These are phyloP conservation scores for Cinclus cinclus DNA, from an alignment of 2,113 vertebrate genomes.

Conservation along the genomic window DNA sequence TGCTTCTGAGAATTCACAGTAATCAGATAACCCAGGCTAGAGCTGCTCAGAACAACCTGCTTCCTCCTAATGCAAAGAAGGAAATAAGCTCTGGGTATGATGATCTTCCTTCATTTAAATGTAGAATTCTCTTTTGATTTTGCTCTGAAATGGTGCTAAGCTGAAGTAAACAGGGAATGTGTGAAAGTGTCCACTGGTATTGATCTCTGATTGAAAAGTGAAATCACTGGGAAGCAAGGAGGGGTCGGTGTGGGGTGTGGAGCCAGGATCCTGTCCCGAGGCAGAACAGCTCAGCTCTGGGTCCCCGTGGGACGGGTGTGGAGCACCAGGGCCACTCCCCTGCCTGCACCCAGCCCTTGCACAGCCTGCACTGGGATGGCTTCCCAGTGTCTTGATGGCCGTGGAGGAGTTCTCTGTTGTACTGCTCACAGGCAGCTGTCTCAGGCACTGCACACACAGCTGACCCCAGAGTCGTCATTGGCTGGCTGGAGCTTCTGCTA, in stretches of 20 bases:
- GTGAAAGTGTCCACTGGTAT: not conserved
- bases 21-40: not conserved
- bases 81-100: not conserved
- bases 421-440: not conserved
- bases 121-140: not conserved
- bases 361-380: not conserved
- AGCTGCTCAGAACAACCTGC: not conserved
- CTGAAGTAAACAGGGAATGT: not conserved
- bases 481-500: not conserved
- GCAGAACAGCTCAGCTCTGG: not conserved
- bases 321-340: not conserved
- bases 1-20: not conserved
- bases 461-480: not conserved
- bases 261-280: not conserved
- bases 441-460: not conserved
- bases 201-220: not conserved
- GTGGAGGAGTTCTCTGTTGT: not conserved
- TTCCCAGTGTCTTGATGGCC: not conserved
- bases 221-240: not conserved
- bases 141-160: not conserved
- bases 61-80: not conserved
- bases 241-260: not conserved
- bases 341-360: not conserved
- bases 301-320: rapidly evolving
- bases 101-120: not conserved